Evolutionary conservation across 35 echinoderm and acorn worm genomes (phyloP), one percentile per base, ranked within the genome.

Genomic region (Hemicentrotus pulcherrimus): DNA sequence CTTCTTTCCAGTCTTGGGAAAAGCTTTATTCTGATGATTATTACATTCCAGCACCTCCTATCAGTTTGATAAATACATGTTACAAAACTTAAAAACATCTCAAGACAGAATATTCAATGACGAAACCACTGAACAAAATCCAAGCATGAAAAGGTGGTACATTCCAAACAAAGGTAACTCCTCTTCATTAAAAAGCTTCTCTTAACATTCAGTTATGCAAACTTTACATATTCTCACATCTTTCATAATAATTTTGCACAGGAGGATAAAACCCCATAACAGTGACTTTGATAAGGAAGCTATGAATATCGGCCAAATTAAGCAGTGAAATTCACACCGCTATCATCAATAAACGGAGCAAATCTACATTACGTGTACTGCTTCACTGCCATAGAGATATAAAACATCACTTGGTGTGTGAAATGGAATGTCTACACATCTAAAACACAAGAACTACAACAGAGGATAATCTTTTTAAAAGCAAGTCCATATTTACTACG

Each of bases 401-500:
- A 22, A 78, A 78, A 78, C 65, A 78, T 22, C 19, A 28, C 65
- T 78, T 28, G 19, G 6, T 78, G 9, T 78, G 7, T 22, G 65
- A 78, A 78, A 78, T 78, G 65, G 65, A 78, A 78, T 78, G 65
- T 78, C 65, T 78, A 78, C 65, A 78, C 22, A 78, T 78, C 19
- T 28, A 78, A 78, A 78, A 28, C 6, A 0, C 2, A 78, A 78
- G 3, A 28, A 28, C 28, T 78, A 78, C 65, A 22, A 78, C 18
- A 41, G 28, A 4, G n/a, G 65, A 78, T 78, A 28, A 22, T n/a
- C 65, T 24, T 78, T n/a, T 8, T 30, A 78, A 55, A 55, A 55
- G 50, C 65, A 22, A 28, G 28, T 78, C 65, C 19, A 78, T 28
- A 6, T 78, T 78, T 78, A 22, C 28, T 78, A 28, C 19, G 28